Evolutionary conservation across 37 sponge, comb jelly and placozoan genomes (phyloP).

Genomic region (Diacarnus erythraeanus): DNA sequence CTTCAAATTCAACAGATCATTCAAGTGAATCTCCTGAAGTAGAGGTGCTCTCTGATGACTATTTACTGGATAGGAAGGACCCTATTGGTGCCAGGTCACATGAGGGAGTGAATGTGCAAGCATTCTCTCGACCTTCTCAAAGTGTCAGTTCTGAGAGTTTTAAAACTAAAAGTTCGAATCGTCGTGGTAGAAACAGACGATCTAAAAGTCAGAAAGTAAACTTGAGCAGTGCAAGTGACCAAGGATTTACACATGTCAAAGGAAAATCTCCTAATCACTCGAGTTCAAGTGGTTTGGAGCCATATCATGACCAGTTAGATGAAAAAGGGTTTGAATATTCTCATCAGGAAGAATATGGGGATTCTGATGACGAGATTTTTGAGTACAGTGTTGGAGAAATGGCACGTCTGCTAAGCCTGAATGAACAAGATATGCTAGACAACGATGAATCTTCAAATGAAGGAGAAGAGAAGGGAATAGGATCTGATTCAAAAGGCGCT

Average conservation of each 20-base stretch:
- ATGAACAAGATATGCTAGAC: constrained; percentile 18
- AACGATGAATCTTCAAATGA: neutral
- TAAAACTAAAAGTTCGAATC: neutral
- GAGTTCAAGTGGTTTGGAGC: neutral
- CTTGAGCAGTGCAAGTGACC: too few relatives aligned
- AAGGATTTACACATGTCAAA: neutral
- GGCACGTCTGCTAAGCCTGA: constrained; percentile 38
- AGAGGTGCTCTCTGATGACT: constrained; percentile 23
- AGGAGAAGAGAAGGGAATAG: neutral
- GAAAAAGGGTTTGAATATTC: neutral
- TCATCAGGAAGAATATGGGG: neutral
- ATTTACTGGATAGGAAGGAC: neutral
- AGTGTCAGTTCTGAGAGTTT: neutral
- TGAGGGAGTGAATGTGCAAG: too few relatives aligned
- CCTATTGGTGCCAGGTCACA: neutral
- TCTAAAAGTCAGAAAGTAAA: neutral
- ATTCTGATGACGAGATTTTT: constrained; percentile 31
- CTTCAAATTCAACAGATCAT: constrained; percentile 22
- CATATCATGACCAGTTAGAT: neutral
- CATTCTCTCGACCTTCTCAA: too few relatives aligned
- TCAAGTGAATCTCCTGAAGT: constrained; percentile 27
- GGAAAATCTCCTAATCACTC: neutral
- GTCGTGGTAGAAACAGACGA: neutral
- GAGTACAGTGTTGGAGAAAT: constrained; percentile 10
- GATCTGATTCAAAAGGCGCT: neutral